A percentile compares a stretch with the other conserved stretches of the same genome.
Evolutionary conservation across 2,113 vertebrate genomes (phyloP).

Genomic region (Neoarius graeffei): DNA sequence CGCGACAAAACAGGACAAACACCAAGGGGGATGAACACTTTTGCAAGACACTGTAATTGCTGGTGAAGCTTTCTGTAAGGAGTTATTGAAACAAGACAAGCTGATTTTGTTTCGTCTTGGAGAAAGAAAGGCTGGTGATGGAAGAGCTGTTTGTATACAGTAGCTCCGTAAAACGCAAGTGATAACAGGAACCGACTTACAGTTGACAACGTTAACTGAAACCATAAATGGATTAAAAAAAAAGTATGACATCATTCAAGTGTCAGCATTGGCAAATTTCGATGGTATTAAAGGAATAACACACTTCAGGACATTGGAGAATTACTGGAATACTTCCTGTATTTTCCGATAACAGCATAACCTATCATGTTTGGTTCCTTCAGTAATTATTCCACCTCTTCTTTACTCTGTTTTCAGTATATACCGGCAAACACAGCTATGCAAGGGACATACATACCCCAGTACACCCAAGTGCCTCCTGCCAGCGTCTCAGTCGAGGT

Average conservation of each 20-base stretch:
- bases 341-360: not conserved
- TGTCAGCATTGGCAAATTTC: not conserved
- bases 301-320: not conserved
- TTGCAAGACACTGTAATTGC: too few species aligned
- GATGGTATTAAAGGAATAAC: not conserved
- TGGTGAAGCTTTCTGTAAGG: not conserved
- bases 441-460: constrained; percentile 88
- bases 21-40: too few species aligned
- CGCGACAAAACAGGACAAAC: too few species aligned
- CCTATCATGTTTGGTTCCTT: not conserved
- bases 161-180: not conserved
- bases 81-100: not conserved
- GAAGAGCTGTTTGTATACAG: not conserved
- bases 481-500: constrained; percentile 85
- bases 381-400: not conserved
- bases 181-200: not conserved
- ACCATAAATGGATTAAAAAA: not conserved
- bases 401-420: constrained; percentile 70
- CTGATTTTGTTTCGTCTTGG: not conserved
- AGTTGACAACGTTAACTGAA: not conserved
- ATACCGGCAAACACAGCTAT: constrained; percentile 82
- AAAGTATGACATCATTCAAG: not conserved
- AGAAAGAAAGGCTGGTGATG: not conserved
- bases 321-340: too few species aligned
- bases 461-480: constrained; percentile 85